A percentile compares a stretch with the other conserved stretches of the same genome.
Evolutionary conservation across 1,140 invertebrate species (phyloP).

Genomic region (Periplaneta americana): DNA sequence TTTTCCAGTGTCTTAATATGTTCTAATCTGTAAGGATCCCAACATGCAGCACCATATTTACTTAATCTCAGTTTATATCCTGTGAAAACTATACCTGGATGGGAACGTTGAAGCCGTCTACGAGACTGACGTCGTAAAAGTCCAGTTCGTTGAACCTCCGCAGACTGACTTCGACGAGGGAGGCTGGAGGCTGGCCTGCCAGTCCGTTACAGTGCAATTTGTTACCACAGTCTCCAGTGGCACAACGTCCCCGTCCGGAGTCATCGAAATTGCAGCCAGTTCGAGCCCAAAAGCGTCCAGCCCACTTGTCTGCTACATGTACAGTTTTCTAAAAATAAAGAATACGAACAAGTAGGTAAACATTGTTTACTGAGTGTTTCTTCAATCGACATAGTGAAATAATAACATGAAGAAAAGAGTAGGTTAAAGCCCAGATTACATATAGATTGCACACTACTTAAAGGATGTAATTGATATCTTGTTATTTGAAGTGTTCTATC

Average conservation of each 20-base stretch:
- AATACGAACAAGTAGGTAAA: neutral
- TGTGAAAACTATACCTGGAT: slow-evolving; percentile 25
- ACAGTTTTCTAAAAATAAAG: neutral
- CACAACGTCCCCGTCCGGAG: slow-evolving; percentile 19
- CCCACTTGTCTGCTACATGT: slow-evolving; percentile 19
- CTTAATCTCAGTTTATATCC: too few relatives aligned
- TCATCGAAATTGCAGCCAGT: slow-evolving; percentile 27
- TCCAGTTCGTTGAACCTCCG: slow-evolving; percentile 25
- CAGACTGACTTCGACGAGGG: slow-evolving; percentile 32
- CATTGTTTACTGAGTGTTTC: too few relatives aligned
- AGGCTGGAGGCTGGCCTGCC: slow-evolving; percentile 27
- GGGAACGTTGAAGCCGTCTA: slow-evolving; percentile 33
- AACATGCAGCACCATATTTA: too few relatives aligned
- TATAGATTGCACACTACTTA: too few relatives aligned
- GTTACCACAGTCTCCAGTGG: slow-evolving; percentile 30
- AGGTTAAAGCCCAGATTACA: too few relatives aligned
- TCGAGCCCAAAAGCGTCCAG: slow-evolving; percentile 29
- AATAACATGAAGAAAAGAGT: too few relatives aligned
- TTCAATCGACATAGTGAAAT: too few relatives aligned
- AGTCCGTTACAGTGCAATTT: slow-evolving; percentile 21
- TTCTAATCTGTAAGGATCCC: too few relatives aligned
- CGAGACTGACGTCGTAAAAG: slow-evolving; percentile 31
- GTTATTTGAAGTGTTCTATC: too few relatives aligned
- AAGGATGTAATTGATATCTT: too few relatives aligned
- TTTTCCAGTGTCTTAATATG: too few relatives aligned